Evolutionary conservation across 2,113 vertebrate species (phyloP).

Genomic region (Mustela lutreola): DNA sequence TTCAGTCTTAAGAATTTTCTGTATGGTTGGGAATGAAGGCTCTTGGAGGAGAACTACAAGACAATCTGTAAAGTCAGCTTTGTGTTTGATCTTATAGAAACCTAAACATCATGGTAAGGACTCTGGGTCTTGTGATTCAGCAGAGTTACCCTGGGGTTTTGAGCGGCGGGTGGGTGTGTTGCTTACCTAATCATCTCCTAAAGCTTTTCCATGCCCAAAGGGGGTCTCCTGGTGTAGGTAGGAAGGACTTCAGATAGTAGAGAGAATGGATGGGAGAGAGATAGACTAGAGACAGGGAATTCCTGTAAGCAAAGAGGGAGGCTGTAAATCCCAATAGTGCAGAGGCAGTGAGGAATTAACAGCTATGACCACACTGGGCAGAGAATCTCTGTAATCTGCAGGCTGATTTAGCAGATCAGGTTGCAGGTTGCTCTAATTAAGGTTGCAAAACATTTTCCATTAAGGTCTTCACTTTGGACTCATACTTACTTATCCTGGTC

Average conservation of each 20-base stretch:
- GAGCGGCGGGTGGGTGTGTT: background rate
- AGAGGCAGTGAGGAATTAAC: background rate
- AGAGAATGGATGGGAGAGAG: background rate
- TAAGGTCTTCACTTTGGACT: background rate
- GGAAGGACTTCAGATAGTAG: background rate
- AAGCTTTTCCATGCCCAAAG: background rate
- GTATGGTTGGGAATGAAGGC: background rate
- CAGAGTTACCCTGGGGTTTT: background rate
- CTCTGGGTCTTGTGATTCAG: background rate
- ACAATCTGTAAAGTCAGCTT: background rate
- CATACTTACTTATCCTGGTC: background rate
- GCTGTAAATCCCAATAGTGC: no score
- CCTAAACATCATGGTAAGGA: background rate
- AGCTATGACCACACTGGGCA: background rate
- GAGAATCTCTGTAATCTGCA: background rate
- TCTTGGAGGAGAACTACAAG: background rate
- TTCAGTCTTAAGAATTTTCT: background rate
- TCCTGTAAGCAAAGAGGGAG: background rate
- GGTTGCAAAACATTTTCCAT: slow-evolving; percentile 53
- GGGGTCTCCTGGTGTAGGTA: background rate
- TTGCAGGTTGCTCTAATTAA: background rate
- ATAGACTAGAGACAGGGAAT: background rate
- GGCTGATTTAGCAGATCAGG: background rate
- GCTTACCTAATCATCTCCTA: background rate
- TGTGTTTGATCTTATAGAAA: background rate